Evolutionary conservation across 2,888 invertebrate genomes (phyloP).

Genomic region (Artemia sinica): DNA sequence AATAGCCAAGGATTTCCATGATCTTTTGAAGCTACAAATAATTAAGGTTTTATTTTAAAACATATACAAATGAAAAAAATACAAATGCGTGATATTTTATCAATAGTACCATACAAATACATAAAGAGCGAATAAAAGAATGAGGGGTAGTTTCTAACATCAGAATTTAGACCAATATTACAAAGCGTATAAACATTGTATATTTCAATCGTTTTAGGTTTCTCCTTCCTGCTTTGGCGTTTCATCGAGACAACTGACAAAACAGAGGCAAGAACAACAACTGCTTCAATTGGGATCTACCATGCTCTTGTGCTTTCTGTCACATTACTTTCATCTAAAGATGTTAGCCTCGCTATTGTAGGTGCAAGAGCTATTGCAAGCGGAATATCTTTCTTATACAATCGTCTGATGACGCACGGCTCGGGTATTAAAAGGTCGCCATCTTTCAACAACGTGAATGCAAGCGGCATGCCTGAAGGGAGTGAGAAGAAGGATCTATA

Average conservation of each 20-base stretch:
- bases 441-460: background rate
- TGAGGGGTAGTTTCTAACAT: too few species aligned
- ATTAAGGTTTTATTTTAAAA: too few species aligned
- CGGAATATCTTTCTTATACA: background rate
- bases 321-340: background rate
- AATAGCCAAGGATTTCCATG: too few species aligned
- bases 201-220: background rate
- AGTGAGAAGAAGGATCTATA: too few species aligned
- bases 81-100: too few species aligned
- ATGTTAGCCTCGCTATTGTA: background rate
- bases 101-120: too few species aligned
- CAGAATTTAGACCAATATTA: too few species aligned
- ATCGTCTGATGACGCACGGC: background rate
- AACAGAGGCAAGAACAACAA: conserved; percentile 6
- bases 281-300: background rate
- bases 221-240: background rate
- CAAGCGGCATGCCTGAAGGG: too few species aligned
- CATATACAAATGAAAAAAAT: too few species aligned
- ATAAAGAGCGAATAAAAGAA: too few species aligned
- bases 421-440: conserved; percentile 3
- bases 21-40: too few species aligned
- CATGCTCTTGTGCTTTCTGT: conserved; percentile 8
- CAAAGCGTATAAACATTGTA: too few species aligned
- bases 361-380: background rate
- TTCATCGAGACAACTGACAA: conserved; percentile 4